phyloP scores from a whole-genome alignment of 2,888 invertebrate species.

The Conus canariensis region DNA sequence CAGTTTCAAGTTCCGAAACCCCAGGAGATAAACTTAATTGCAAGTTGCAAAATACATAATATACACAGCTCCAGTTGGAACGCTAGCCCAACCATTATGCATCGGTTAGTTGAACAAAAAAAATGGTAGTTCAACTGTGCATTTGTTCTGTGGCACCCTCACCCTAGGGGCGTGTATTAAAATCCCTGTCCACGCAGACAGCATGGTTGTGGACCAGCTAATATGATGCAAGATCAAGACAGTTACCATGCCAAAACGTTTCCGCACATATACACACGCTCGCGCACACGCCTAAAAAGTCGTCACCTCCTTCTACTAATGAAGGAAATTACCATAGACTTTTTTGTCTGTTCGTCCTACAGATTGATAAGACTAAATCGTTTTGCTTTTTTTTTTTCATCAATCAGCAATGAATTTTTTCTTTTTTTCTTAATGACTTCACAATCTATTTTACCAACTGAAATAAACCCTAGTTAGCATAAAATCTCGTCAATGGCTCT shows the following conservation, averaged over 20 bases:
- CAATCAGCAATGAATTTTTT: too few relatives aligned
- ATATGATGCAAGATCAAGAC: conserved; percentile 43
- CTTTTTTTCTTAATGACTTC: too few relatives aligned
- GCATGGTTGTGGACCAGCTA: conserved; percentile 3
- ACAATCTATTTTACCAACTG: too few relatives aligned
- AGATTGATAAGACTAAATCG: too few relatives aligned
- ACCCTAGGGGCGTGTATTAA: neutral
- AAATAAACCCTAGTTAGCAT: too few relatives aligned
- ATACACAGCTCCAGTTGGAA: neutral
- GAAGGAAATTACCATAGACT: too few relatives aligned
- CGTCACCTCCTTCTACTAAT: too few relatives aligned
- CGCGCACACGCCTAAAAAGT: neutral
- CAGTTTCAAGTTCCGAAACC: neutral
- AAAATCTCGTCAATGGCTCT: too few relatives aligned
- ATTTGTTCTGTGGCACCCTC: conserved; percentile 15
- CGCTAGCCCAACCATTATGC: conserved; percentile 35
- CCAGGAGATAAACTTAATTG: neutral
- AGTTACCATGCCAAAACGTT: neutral
- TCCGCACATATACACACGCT: neutral
- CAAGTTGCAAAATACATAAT: neutral
- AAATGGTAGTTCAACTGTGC: neutral
- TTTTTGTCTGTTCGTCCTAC: too few relatives aligned
- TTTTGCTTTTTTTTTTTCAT: too few relatives aligned
- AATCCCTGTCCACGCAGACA: neutral
- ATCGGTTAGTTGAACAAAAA: conserved; percentile 14